Base-by-base conservation (phyloP, 2,797 vertebrate genomes). In the Channa striata region DNA sequence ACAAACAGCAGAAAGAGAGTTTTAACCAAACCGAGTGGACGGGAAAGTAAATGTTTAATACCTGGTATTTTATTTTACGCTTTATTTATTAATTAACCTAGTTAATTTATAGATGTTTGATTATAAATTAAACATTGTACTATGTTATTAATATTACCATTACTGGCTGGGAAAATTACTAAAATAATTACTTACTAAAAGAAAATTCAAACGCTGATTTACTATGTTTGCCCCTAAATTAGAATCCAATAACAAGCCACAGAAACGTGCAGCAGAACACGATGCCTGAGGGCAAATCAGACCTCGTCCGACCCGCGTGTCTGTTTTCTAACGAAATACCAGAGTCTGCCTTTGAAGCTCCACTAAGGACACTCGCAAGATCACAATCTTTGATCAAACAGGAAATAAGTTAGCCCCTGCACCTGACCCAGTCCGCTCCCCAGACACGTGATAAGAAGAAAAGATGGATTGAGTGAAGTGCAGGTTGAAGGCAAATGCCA, bases 371-470 rank as follows among this genome's bases (percentile, higher is more conserved):
- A 60, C 67, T 42, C 40, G 44, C 37, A 59, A 77, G 68, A 78
- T 37, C 53, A 6, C 82, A 85, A 83, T 90, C 90, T 90, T 77
- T 90, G 86, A 88, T 92, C 88, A 87, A 78, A 87, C 83, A 83
- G 87, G 86, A 91, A 90, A 87, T 85, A 87, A 87, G 82, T 71
- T 56, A 30, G 72, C 37, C 68, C 68, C 62, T 70, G 59, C 82
- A 85, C 86, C 88, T 87, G 87, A 90, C 85, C 87, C 8, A 25
- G 25, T 52, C 53, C 9, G 20, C 57, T 83, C 81, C 70, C 59
- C 68, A 47, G 74, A 75, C 63, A 63, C 73, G 36, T 0, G 77
- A 87, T 80, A 86, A 84, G 68, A 84, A 59, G 68, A 66, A 68
- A 80, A 82, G 74, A 82, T 33, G 44, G 65, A 87, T 57, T 52